phyloP scores from a whole-genome alignment of 2,888 invertebrate species.

The Carcina quercana region DNA sequence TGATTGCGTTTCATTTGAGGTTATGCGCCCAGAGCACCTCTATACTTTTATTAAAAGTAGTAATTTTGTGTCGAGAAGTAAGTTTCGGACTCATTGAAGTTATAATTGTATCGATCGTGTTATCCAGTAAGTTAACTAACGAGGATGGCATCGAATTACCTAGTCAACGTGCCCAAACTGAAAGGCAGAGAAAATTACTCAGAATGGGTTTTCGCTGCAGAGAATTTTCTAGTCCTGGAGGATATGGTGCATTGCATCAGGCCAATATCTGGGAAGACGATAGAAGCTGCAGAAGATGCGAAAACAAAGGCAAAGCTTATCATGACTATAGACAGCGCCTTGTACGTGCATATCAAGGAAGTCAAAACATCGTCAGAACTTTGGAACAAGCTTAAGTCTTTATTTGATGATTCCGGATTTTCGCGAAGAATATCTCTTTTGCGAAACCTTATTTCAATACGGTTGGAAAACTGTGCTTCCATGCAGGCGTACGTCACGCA shows the following conservation, averaged over 20 bases:
- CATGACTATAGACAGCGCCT: conserved; percentile 11
- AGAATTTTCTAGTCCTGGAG: conserved; percentile 17
- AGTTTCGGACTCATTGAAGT: no score
- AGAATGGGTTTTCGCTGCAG: conserved; percentile 18
- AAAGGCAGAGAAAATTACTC: conserved; percentile 17
- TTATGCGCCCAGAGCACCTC: no score
- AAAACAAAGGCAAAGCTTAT: conserved; percentile 12
- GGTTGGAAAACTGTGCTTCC: conserved; percentile 12
- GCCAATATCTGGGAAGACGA: not conserved
- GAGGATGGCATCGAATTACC: conserved; percentile 8
- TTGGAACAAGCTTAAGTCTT: conserved; percentile 7
- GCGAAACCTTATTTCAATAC: conserved; percentile 11
- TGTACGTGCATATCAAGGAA: conserved; percentile 13
- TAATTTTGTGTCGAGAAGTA: no score
- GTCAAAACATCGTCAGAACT: conserved; percentile 6
- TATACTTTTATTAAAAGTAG: no score
- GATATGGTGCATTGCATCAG: conserved; percentile 5
- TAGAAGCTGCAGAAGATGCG: conserved; percentile 3
- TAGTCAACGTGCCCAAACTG: conserved; percentile 16
- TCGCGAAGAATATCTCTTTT: conserved; percentile 8
- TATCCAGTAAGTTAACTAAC: no score
- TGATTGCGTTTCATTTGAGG: no score
- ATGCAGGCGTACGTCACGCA: conserved; percentile 15
- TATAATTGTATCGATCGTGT: no score
- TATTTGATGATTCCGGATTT: conserved; percentile 13